Evolutionary conservation across 2,888 invertebrate genomes (phyloP).

Genomic region (Drosophila yooni): DNA sequence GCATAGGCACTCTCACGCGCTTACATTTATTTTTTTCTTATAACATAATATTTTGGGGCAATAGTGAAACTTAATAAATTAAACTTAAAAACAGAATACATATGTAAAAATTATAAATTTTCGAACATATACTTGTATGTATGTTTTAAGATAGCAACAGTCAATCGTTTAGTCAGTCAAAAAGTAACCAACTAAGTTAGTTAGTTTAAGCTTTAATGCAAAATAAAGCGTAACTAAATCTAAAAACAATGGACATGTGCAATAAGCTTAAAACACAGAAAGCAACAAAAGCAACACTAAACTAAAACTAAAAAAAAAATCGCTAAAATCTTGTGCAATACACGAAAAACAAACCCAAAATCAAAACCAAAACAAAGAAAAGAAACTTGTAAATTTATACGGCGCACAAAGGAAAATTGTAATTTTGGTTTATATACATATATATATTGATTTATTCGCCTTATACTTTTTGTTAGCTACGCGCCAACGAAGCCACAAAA

Average conservation of each 20-base stretch:
- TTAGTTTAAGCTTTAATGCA: conserved; percentile 39
- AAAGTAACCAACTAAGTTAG: conserved; percentile 46
- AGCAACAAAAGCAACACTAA: conserved; percentile 19
- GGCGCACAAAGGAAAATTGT: conserved; percentile 46
- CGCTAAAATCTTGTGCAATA: conserved; percentile 41
- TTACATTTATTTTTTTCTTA: conserved; percentile 10
- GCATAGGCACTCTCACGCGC: conserved; percentile 69
- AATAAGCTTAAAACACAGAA: conserved; percentile 43
- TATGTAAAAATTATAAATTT: conserved; percentile 16
- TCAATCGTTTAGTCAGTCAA: conserved; percentile 63
- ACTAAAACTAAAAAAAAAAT: conserved; percentile 4
- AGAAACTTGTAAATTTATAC: conserved; percentile 9
- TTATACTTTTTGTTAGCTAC: conserved; percentile 29
- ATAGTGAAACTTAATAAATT: conserved; percentile 60
- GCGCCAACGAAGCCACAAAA: conserved; percentile 60
- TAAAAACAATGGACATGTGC: conserved; percentile 52
- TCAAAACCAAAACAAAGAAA: conserved; percentile 13
- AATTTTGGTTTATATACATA: conserved; percentile 8
- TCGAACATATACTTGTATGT: conserved; percentile 15
- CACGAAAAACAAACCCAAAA: conserved; percentile 32
- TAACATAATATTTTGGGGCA: conserved; percentile 44
- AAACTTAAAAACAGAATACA: conserved; percentile 32
- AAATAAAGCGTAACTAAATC: conserved; percentile 35
- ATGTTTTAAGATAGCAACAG: conserved; percentile 42
- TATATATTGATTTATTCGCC: conserved; percentile 17